Evolutionary conservation across 1,140 invertebrate species (phyloP).

Genomic region (Globodera ellingtonae): DNA sequence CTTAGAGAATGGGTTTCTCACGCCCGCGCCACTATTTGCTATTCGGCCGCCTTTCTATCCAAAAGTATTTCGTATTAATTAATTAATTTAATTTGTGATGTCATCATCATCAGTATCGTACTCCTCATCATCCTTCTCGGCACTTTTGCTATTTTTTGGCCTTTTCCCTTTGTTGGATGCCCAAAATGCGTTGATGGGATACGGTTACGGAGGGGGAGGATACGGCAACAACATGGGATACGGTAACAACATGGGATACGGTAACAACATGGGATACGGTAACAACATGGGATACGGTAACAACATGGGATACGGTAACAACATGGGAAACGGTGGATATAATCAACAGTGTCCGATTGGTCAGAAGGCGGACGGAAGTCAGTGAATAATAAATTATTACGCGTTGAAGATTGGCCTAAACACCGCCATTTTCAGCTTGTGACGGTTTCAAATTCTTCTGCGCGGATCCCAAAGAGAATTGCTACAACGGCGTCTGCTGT

Average conservation of each 20-base stretch:
- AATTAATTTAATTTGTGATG: too few relatives aligned
- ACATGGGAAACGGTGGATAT: background rate
- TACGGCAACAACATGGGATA: background rate
- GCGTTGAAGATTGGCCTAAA: background rate
- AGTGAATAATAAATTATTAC: background rate
- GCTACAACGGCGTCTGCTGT: background rate
- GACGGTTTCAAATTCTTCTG: background rate
- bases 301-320: background rate
- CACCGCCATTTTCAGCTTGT: background rate
- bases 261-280: background rate
- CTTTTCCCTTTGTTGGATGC: background rate
- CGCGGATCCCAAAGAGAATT: background rate
- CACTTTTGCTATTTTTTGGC: background rate
- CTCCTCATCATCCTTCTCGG: background rate
- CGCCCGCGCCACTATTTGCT: too few relatives aligned
- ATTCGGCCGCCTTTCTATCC: background rate
- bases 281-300: background rate
- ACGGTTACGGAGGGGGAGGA: background rate
- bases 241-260: too few relatives aligned
- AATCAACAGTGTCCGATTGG: background rate
- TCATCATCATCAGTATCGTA: too few relatives aligned
- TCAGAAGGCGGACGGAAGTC: background rate
- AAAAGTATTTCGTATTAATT: too few relatives aligned
- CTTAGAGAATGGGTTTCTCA: background rate
- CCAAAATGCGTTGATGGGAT: background rate